Conservation (phyloP, 2,888 invertebrate species). For the Campoplex nolae region DNA sequence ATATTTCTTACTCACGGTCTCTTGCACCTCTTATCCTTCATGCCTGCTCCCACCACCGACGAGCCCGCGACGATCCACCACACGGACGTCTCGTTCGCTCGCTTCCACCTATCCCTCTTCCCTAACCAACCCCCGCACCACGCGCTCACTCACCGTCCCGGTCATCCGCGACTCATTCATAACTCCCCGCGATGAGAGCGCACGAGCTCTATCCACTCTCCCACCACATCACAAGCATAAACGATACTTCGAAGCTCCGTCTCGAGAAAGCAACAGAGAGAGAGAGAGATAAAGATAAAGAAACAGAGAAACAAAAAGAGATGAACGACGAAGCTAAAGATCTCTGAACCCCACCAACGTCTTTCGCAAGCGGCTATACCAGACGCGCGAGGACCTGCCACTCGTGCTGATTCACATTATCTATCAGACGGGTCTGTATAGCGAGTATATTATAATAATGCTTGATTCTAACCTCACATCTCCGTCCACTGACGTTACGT, state of each 20-base stretch:
- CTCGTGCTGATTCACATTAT: conserved; percentile 61
- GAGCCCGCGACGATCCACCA: conserved; percentile 58
- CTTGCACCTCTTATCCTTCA: conserved; percentile 69
- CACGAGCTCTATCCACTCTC: conserved; percentile 62
- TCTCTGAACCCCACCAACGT: conserved; percentile 56
- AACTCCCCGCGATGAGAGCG: conserved; percentile 76
- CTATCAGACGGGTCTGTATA: conserved; percentile 36
- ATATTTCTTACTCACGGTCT: conserved; percentile 32
- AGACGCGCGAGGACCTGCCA: conserved; percentile 61
- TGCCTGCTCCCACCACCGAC: conserved; percentile 71
- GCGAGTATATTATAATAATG: conserved; percentile 16
- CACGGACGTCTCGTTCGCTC: conserved; percentile 36
- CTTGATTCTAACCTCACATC: conserved; percentile 5
- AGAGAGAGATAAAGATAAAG: conserved; percentile 21
- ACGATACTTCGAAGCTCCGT: conserved; percentile 35
- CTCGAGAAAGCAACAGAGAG: conserved; percentile 43
- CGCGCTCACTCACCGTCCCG: conserved; percentile 55
- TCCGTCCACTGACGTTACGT: not conserved
- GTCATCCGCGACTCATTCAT: conserved; percentile 81
- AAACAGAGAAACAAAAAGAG: not conserved
- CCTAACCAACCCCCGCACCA: conserved; percentile 25
- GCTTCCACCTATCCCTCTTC: conserved; percentile 58
- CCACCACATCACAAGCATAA: conserved; percentile 28
- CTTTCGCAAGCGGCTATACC: conserved; percentile 56
- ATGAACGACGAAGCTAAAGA: conserved; percentile 59